Percentiles rank a stretch among this genome's conserved stretches.
Evolutionary conservation across 2,797 vertebrate species (phyloP).

Genomic region (Dallia pectoralis): DNA sequence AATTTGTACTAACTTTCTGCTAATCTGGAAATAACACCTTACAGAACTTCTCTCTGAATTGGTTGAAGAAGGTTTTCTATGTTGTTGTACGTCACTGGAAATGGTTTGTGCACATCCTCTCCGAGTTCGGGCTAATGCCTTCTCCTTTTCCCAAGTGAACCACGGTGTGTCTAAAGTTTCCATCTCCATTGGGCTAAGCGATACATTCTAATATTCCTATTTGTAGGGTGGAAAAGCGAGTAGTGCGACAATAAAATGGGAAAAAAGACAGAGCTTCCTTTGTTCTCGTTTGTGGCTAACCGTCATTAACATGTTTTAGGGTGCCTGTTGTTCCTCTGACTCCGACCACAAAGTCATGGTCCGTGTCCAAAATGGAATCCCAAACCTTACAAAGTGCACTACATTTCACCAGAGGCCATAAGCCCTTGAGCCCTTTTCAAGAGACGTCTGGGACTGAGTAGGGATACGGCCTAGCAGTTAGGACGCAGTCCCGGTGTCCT

Average conservation of each 20-base stretch:
- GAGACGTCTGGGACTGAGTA: not conserved
- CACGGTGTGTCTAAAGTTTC: slow-evolving; percentile 18
- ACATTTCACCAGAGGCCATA: not conserved
- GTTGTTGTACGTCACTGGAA: slow-evolving; percentile 20
- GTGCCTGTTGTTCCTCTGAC: not conserved
- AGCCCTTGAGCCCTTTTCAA: too few relatives aligned
- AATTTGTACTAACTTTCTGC: not conserved
- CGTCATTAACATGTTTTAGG: slow-evolving; percentile 9
- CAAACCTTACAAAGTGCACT: not conserved
- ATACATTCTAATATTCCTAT: slow-evolving; percentile 16
- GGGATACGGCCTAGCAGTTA: not conserved
- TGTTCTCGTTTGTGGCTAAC: slow-evolving; percentile 43
- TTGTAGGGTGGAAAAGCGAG: slow-evolving; percentile 42
- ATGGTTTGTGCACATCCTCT: not conserved
- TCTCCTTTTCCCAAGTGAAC: slow-evolving; percentile 25
- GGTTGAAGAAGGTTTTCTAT: slow-evolving; percentile 29
- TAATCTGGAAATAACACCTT: not conserved
- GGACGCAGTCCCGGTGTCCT: slow-evolving; percentile 12
- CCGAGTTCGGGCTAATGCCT: not conserved
- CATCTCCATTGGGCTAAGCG: slow-evolving; percentile 22
- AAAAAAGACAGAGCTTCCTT: slow-evolving; percentile 51
- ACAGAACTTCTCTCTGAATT: not conserved
- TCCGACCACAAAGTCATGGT: not conserved
- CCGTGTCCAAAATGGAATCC: not conserved
- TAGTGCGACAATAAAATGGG: slow-evolving; percentile 49